Evolutionary conservation across 2,888 invertebrate species (phyloP).

Genomic region (Celastrina argiolus): DNA sequence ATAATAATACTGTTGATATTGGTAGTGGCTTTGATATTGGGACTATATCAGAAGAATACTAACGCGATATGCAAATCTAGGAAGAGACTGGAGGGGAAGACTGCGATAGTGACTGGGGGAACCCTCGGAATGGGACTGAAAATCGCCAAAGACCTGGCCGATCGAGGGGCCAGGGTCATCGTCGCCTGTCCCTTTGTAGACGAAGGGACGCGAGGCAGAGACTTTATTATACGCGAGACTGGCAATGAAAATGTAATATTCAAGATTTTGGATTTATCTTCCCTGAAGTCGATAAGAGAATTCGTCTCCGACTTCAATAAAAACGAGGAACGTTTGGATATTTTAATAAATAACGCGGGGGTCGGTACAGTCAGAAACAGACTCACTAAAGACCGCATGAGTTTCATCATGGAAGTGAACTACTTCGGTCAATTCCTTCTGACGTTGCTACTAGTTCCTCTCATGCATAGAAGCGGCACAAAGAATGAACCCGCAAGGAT

Average conservation of each 20-base stretch:
- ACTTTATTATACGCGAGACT: slow-evolving; percentile 80
- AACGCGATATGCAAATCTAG: slow-evolving; percentile 63
- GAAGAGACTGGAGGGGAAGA: slow-evolving; percentile 56
- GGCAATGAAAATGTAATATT: slow-evolving; percentile 83
- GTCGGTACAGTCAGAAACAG: slow-evolving; percentile 79
- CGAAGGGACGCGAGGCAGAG: slow-evolving; percentile 63
- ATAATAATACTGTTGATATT: slow-evolving; percentile 23
- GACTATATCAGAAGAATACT: slow-evolving; percentile 62
- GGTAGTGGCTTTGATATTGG: slow-evolving; percentile 40
- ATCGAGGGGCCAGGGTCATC: slow-evolving; percentile 61
- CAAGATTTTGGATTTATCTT: slow-evolving; percentile 85
- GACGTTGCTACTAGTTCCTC: slow-evolving; percentile 90
- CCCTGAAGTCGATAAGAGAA: slow-evolving; percentile 84
- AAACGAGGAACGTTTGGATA: slow-evolving; percentile 84
- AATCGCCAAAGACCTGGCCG: slow-evolving; percentile 60
- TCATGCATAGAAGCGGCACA: slow-evolving; percentile 78
- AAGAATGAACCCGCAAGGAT: slow-evolving; percentile 83
- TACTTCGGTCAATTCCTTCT: slow-evolving; percentile 95
- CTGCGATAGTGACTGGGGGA: slow-evolving; percentile 62
- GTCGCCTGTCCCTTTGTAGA: slow-evolving; percentile 62
- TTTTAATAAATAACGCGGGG: slow-evolving; percentile 94
- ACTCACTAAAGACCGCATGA: slow-evolving; percentile 88
- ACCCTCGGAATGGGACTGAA: slow-evolving; percentile 64
- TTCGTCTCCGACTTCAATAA: slow-evolving; percentile 87
- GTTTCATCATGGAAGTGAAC: slow-evolving; percentile 94